Conservation (phyloP, 1,140 invertebrate genomes). For the Cydia strobilella region DNA sequence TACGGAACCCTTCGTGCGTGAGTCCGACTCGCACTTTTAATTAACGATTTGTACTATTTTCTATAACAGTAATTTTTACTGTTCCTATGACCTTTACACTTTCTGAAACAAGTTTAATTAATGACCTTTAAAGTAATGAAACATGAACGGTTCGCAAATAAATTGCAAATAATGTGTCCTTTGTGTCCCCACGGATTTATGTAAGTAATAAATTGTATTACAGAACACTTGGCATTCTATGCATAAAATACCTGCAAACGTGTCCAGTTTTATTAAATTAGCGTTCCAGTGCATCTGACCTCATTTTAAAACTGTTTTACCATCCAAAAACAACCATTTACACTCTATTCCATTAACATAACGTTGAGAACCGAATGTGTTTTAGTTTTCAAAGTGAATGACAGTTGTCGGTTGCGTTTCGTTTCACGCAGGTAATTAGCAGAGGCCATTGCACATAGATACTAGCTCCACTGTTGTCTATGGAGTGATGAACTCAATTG, state of each 20-base stretch:
- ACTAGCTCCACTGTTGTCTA: neutral
- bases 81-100: too few relatives aligned
- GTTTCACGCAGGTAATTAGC: neutral
- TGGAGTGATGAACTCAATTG: constrained; percentile 17
- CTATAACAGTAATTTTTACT: too few relatives aligned
- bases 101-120: too few relatives aligned
- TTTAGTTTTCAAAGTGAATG: neutral
- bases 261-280: constrained; percentile 31
- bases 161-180: neutral
- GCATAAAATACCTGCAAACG: constrained; percentile 25
- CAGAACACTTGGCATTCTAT: constrained; percentile 5
- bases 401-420: constrained; percentile 19
- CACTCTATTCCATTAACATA: neutral
- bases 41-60: too few relatives aligned
- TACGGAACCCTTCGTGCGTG: too few relatives aligned
- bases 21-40: too few relatives aligned
- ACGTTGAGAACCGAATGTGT: neutral
- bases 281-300: constrained; percentile 25
- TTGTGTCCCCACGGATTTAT: neutral
- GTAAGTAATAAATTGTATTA: neutral
- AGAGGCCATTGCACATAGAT: constrained; percentile 12
- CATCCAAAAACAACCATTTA: neutral
- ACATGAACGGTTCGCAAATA: neutral
- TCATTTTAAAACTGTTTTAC: constrained; percentile 10
- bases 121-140: too few relatives aligned